Evolutionary conservation across 2,888 invertebrate genomes (phyloP), one percentile per base, ranked within the genome.

Genomic region (Chalcosyrphus nemorum): DNA sequence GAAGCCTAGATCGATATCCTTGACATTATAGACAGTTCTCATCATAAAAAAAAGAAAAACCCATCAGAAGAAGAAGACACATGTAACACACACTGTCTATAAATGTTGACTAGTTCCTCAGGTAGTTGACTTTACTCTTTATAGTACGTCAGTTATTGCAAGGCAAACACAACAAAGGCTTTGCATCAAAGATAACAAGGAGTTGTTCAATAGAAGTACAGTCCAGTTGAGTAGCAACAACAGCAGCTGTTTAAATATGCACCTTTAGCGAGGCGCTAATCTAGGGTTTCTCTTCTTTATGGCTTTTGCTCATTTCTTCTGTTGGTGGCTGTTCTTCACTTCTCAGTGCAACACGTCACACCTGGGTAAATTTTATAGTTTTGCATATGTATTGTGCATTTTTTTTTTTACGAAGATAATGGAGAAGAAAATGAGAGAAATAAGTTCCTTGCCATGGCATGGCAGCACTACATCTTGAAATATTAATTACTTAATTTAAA

Each of bases 71-170:
- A n/a, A 5, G 6, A 35, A 5, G 11, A n/a, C 4, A 45, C 43
- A 45, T 24, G 38, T 17, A 27, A 24, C 50, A 61, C 61, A 61
- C 19, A 41, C 72, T 72, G 72, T 54, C n/a, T n/a, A 15, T 7
- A 29, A 29, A 38, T 52, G 27, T 38, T 17, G 38, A 11, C n/a
- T 27, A 32, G 13, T n/a, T 19, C 15, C 24, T 59, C 9, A 24
- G 24, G 5, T 41, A 50, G 61, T 61, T 61, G 52, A 19, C 50
- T 50, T 38, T 29, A 43, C 41, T 52, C 29, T 24, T 41, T 17
- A 1, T 13, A 17, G n/a, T n/a, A n/a, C 19, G 35, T 47, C 59
- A 50, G 24, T 41, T n/a, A n/a, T 43, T 32, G 32, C 19, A 54
- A 43, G 54, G 3, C 29, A 68, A 9, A 54, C 66, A 45, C 29